phyloP scores from a whole-genome alignment of 2,113 vertebrate genomes.

The Cyprinus carpio region DNA sequence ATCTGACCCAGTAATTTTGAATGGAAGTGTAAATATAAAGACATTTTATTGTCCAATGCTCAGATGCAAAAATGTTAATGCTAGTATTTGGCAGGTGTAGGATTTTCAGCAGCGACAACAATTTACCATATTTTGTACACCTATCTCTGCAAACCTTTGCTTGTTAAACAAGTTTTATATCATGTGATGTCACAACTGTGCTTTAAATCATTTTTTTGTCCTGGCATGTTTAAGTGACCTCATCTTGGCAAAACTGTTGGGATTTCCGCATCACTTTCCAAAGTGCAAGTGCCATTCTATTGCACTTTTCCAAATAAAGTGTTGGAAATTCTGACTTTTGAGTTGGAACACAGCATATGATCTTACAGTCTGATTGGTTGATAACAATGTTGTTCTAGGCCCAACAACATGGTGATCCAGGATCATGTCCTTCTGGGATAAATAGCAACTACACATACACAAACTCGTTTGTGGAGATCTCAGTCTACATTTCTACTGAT shows the following conservation, averaged over 20 bases:
- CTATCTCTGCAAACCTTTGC: too few species aligned
- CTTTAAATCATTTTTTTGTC: neutral
- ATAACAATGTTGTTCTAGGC: neutral
- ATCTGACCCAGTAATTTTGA: too few species aligned
- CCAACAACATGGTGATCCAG: neutral
- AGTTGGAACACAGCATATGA: neutral
- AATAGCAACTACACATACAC: neutral
- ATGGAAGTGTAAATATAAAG: too few species aligned
- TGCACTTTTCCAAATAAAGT: neutral
- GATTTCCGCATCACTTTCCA: neutral
- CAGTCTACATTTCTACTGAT: too few species aligned
- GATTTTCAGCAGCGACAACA: neutral
- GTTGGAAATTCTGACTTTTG: neutral
- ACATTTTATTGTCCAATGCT: too few species aligned
- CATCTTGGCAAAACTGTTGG: neutral
- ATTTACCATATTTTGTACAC: too few species aligned
- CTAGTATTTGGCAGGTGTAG: neutral
- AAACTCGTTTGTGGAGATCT: neutral
- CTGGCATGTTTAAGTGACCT: neutral
- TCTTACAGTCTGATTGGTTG: neutral
- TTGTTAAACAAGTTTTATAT: neutral
- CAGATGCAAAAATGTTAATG: too few species aligned
- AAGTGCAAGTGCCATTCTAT: neutral
- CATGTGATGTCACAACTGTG: neutral
- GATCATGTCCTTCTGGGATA: neutral